phyloP scores from a whole-genome alignment of 2,888 invertebrate species.

The Harmothoe impar region DNA sequence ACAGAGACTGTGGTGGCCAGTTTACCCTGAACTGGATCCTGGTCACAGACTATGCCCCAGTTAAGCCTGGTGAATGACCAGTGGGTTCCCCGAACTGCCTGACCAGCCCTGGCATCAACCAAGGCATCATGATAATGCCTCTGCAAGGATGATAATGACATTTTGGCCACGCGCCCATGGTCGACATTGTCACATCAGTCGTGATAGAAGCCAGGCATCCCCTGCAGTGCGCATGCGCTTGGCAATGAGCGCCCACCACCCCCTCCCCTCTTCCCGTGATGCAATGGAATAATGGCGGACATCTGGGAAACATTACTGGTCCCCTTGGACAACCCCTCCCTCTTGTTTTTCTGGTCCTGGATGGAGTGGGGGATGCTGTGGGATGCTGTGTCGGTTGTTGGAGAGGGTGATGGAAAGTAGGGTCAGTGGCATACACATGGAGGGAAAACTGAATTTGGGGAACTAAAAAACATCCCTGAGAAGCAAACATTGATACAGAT shows the following conservation, averaged over 20 bases:
- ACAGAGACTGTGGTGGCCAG: background rate
- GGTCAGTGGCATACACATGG: background rate
- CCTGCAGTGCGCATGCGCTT: background rate
- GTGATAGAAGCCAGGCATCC: slow-evolving; percentile 46
- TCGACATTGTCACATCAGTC: slow-evolving; percentile 56
- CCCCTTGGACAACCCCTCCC: slow-evolving; percentile 32
- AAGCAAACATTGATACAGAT: background rate
- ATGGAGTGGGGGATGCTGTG: background rate
- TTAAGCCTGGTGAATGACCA: background rate
- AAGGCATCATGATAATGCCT: background rate
- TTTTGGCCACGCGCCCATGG: slow-evolving; percentile 46
- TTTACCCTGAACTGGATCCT: background rate
- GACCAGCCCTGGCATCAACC: background rate
- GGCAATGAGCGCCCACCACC: slow-evolving; percentile 6
- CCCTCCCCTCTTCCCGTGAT: slow-evolving; percentile 41
- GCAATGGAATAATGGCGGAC: slow-evolving; percentile 61
- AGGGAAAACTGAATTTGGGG: background rate
- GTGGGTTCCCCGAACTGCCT: background rate
- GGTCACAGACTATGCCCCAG: background rate
- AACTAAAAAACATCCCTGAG: background rate
- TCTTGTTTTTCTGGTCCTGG: background rate
- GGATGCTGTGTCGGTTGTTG: background rate
- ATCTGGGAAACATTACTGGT: slow-evolving; percentile 61
- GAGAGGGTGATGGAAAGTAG: background rate
- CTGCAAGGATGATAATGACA: slow-evolving; percentile 22